Evolutionary conservation across 2,888 invertebrate genomes (phyloP).

Genomic region (Synanthedon andrenaeformis): DNA sequence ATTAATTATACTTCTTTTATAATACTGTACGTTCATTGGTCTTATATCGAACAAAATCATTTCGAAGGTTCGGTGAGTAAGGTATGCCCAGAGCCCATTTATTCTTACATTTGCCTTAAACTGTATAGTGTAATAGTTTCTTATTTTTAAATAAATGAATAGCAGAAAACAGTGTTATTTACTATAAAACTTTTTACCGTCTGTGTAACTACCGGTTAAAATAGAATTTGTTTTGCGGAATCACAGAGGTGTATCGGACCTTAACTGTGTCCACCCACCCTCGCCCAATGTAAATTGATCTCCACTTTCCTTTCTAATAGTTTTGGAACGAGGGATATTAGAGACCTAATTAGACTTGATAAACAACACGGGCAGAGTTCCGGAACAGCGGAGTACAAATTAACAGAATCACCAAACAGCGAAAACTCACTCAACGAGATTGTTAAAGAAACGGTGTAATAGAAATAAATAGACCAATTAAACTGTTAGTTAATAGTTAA

Average conservation of each 20-base stretch:
- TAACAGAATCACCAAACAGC: conserved; percentile 6
- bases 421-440: not conserved
- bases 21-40: too few species aligned
- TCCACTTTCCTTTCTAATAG: not conserved
- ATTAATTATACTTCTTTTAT: too few species aligned
- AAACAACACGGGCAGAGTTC: conserved; percentile 14
- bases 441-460: conserved; percentile 6
- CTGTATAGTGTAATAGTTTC: too few species aligned
- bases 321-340: not conserved
- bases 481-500: conserved; percentile 2
- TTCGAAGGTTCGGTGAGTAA: too few species aligned
- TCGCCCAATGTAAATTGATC: not conserved
- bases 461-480: conserved; percentile 10
- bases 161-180: not conserved
- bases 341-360: conserved; percentile 6
- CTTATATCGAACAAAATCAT: too few species aligned
- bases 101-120: too few species aligned
- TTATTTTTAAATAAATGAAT: not conserved
- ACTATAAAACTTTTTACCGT: not conserved
- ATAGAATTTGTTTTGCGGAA: conserved; percentile 18
- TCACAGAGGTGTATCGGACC: conserved; percentile 23
- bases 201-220: not conserved
- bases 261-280: conserved; percentile 12
- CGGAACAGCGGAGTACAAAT: conserved; percentile 19
- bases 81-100: too few species aligned